phyloP scores from a whole-genome alignment of 2,888 invertebrate genomes.

The Pinctada fucata region DNA sequence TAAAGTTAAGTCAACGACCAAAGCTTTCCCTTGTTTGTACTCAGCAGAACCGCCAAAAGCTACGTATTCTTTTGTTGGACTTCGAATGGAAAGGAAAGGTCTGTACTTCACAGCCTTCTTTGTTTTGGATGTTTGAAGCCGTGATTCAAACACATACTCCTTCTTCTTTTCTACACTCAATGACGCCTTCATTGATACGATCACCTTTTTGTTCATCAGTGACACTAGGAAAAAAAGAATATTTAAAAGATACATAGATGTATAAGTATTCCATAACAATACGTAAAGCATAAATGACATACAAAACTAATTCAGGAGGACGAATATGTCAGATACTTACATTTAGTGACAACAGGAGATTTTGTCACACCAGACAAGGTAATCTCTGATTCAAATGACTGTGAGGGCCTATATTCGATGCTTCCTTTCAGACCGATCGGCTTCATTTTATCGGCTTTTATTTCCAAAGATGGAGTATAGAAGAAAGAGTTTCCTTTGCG shows the following conservation, averaged over 20 bases:
- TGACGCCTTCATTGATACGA: constrained; percentile 43
- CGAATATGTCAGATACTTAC: constrained; percentile 44
- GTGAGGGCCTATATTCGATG: constrained; percentile 50
- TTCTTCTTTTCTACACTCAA: constrained; percentile 45
- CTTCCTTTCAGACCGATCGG: constrained; percentile 44
- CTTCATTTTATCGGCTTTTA: constrained; percentile 35
- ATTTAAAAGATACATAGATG: too few species aligned
- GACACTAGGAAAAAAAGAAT: constrained; percentile 36
- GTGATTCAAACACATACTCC: constrained; percentile 46
- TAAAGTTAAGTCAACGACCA: constrained; percentile 48
- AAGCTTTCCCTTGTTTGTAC: constrained; percentile 48
- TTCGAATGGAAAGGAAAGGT: constrained; percentile 44
- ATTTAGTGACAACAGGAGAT: constrained; percentile 51
- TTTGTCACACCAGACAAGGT: constrained; percentile 51
- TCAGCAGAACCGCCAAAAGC: constrained; percentile 49
- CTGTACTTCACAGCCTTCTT: constrained; percentile 47
- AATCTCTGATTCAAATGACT: constrained; percentile 51
- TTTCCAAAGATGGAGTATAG: constrained; percentile 47
- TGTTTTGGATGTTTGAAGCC: constrained; percentile 42
- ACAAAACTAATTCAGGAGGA: too few species aligned
- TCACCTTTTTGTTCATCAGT: constrained; percentile 43
- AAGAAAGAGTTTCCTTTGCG: constrained; percentile 46
- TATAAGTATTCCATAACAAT: neutral
- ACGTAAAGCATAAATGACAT: neutral
- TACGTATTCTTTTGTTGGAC: constrained; percentile 44